These are phyloP conservation scores for Drosophila baimaii DNA, from an alignment of 1,140 invertebrate species.

Conservation along the genomic window DNA sequence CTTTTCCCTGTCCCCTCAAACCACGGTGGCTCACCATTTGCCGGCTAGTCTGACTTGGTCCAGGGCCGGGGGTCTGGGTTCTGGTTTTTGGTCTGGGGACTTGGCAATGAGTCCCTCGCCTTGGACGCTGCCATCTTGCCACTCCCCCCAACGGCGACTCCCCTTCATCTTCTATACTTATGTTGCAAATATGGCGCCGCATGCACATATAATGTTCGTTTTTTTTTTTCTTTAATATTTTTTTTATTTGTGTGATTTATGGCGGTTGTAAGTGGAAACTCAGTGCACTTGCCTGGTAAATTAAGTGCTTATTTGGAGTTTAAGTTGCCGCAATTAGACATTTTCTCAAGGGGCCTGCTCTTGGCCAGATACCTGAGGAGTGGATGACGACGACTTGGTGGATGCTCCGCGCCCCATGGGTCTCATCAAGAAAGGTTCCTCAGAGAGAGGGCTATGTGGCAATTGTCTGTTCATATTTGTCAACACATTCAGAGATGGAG, in stretches of 20 bases:
- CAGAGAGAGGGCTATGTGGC: slow-evolving; percentile 17
- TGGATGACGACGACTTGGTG: slow-evolving; percentile 36
- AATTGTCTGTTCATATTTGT: slow-evolving; percentile 24
- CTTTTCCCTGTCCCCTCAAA: too few species aligned
- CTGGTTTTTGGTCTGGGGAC: slow-evolving; percentile 40
- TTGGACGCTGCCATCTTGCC: slow-evolving; percentile 55
- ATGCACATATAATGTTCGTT: slow-evolving; percentile 39
- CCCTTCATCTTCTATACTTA: slow-evolving; percentile 51
- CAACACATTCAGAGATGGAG: slow-evolving; percentile 8
- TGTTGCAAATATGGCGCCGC: slow-evolving; percentile 54
- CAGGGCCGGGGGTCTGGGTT: slow-evolving; percentile 25
- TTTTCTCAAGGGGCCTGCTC: slow-evolving; percentile 57
- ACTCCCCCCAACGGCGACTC: background rate
- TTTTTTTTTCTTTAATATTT: slow-evolving; percentile 24
- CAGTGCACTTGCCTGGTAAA: slow-evolving; percentile 76
- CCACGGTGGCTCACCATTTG: slow-evolving; percentile 24
- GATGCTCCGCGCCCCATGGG: slow-evolving; percentile 28
- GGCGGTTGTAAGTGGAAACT: slow-evolving; percentile 61
- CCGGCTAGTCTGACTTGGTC: slow-evolving; percentile 25
- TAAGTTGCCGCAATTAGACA: slow-evolving; percentile 80
- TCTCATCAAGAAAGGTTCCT: slow-evolving; percentile 31
- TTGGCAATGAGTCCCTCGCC: slow-evolving; percentile 66
- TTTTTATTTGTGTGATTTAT: slow-evolving; percentile 52
- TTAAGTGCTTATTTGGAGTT: slow-evolving; percentile 81
- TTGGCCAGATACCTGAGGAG: slow-evolving; percentile 47